Percentiles rank a stretch among this genome's conserved stretches.
phyloP scores from a whole-genome alignment of 2,888 invertebrate species.

The Polymixis flavicincta region DNA sequence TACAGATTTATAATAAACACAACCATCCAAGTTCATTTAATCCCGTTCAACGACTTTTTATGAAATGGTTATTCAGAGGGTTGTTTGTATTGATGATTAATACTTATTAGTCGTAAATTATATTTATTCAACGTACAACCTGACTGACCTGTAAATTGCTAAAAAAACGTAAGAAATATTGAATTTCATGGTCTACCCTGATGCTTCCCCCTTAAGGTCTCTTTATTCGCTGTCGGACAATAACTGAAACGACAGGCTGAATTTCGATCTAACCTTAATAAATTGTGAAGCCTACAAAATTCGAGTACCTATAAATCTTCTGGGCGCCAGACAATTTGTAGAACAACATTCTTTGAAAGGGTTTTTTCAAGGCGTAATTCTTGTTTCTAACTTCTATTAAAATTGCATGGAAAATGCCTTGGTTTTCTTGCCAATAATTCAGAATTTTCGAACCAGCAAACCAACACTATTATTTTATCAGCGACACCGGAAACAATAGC shows the following conservation, averaged over 20 bases:
- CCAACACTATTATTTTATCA: conserved; percentile 39
- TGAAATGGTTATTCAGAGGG: too few relatives aligned
- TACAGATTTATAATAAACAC: too few relatives aligned
- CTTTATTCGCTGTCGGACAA: neutral
- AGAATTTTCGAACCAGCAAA: conserved; percentile 21
- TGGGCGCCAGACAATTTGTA: conserved; percentile 43
- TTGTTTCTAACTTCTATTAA: conserved; percentile 7
- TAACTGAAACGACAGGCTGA: conserved; percentile 20
- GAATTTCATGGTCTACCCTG: too few relatives aligned
- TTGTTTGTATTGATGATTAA: too few relatives aligned
- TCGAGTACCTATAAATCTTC: conserved; percentile 58
- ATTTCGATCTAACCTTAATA: conserved; percentile 43
- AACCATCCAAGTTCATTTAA: too few relatives aligned
- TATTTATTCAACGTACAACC: too few relatives aligned
- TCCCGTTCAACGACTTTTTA: too few relatives aligned
- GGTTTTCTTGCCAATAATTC: neutral
- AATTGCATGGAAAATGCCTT: conserved; percentile 25
- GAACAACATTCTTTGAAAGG: conserved; percentile 49
- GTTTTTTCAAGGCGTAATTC: conserved; percentile 8
- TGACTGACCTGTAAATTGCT: too few relatives aligned
- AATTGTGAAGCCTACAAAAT: conserved; percentile 52
- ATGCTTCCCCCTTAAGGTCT: neutral
- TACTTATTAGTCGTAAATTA: too few relatives aligned
- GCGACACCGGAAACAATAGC: conserved; percentile 51
- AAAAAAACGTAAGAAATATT: too few relatives aligned